These are phyloP conservation scores for Mustela lutreola DNA, from an alignment of 2,113 vertebrate species.

Conservation along the genomic window DNA sequence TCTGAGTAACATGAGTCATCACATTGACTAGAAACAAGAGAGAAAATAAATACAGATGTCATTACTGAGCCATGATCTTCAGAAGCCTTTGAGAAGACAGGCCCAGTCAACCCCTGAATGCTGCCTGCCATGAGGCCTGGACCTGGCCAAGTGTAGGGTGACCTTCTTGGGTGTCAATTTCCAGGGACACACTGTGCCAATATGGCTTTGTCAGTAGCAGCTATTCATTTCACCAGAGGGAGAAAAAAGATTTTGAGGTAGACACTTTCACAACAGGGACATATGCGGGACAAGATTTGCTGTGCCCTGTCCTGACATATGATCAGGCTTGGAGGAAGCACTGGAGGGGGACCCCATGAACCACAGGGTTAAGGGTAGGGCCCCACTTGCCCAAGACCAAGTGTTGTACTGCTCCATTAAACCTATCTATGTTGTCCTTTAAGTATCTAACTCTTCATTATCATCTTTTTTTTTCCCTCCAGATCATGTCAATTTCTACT, in stretches of 20 bases:
- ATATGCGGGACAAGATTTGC: not conserved
- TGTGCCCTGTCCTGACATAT: not conserved
- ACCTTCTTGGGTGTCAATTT: not conserved
- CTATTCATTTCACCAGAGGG: not conserved
- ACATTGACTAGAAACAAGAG: not conserved
- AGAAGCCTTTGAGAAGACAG: not conserved
- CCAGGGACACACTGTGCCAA: not conserved
- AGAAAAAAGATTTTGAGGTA: not conserved
- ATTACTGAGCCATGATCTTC: not conserved
- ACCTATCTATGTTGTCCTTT: not conserved
- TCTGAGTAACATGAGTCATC: not conserved
- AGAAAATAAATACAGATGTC: not conserved
- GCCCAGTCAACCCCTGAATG: not conserved
- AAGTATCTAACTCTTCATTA: not conserved
- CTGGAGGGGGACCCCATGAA: fast-evolving
- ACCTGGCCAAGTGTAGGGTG: not conserved
- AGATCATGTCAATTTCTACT: not conserved
- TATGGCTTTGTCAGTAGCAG: not conserved
- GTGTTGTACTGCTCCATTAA: not conserved
- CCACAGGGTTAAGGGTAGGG: not conserved
- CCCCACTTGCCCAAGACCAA: fast-evolving
- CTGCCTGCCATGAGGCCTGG: not conserved
- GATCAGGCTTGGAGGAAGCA: not conserved
- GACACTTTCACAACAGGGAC: not conserved
- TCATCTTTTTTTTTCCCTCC: not conserved